Evolutionary conservation across 2,888 invertebrate genomes (phyloP), one percentile per base, ranked within the genome.

Genomic region (Anarsia innoxiella): DNA sequence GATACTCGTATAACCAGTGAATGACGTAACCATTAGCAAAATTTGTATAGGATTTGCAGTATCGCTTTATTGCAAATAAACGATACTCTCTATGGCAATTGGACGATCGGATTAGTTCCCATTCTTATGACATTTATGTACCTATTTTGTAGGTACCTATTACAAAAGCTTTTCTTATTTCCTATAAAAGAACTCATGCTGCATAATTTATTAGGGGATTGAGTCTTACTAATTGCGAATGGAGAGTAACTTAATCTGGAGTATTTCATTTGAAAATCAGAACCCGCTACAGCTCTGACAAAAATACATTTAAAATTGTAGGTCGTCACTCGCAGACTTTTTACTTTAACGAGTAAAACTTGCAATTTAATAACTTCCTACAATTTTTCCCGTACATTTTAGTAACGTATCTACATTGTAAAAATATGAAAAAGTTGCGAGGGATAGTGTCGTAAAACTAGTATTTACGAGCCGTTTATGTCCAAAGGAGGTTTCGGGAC

Each of bases 401-500:
- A n/a, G n/a, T n/a, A 19, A 19, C 8, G 3, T 3, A 8, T 19
- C 3, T 25, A 25, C 25, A 33, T 15, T 15, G 12, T 23, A 23
- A 19, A 31, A 2, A 15, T 15, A n/a, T 15, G 16, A 13, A 16
- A 11, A 40, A 31, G 28, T 13, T 31, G 28, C 27, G 37, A 30
- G 15, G 27, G 30, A 23, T 27, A 23, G 30, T 36, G 37, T 44
- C 40, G 39, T 46, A 46, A 45, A 44, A 41, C 11, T 27, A 31
- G 13, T 25, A 40, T 44, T 46, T 44, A 46, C 42, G 44, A 46
- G 32, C 39, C 33, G 29, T 39, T 46, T 50, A 43, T 45, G 49
- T 49, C 48, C 48, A 41, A 51, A 39, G 41, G 39, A 48, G 49
- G 48, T 56, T 45, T 44, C 36, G 46, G 43, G 48, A 48, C 52